Base-by-base conservation (phyloP, 2,888 invertebrate genomes). In the Ophraella communa region DNA sequence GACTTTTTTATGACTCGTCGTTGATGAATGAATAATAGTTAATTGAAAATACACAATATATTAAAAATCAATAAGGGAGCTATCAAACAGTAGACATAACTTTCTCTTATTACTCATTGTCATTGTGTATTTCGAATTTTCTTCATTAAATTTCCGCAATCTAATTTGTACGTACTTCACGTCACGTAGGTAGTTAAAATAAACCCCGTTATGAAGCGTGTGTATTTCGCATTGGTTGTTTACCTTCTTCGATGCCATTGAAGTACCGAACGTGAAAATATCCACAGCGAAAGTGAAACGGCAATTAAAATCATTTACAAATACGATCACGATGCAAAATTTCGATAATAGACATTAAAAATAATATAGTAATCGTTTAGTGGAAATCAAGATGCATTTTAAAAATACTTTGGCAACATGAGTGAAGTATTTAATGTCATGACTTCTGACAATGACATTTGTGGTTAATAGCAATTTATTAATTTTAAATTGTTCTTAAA, bases 211-310 rank as follows among this genome's bases (percentile, higher is more conserved):
- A 45, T 52, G 21, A n/a, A n/a, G n/a, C n/a, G n/a, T n/a, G 20
- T 21, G 53, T 44, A 52, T 60, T 60, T 54, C 47, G 54, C 47
- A 39, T 21, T 21, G 44, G 24, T 14, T 21, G 21, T 45, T 45
- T 21, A 4, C 45, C 45, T 45, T 20, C n/a, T 45, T 45, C 11
- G 45, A 45, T 3, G 21, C 20, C 45, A 10, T 20, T n/a, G n/a
- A 45, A 45, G 21, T 21, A 57, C 42, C 23, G 45, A 17, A 49
- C 62, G 62, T 63, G 62, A 57, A 51, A 57, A 35, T 56, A 63
- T 63, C 23, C 42, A 23, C n/a, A 49, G 56, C 42, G 62, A 63
- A 63, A 63, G 62, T 57, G 62, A 57, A 3, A 45, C n/a, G 17
- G 35, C 11, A 35, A n/a, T 14, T 10, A 35, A 3, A 3, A 4